Base-by-base conservation (phyloP, 2,113 vertebrate species). In the Nestor notabilis region DNA sequence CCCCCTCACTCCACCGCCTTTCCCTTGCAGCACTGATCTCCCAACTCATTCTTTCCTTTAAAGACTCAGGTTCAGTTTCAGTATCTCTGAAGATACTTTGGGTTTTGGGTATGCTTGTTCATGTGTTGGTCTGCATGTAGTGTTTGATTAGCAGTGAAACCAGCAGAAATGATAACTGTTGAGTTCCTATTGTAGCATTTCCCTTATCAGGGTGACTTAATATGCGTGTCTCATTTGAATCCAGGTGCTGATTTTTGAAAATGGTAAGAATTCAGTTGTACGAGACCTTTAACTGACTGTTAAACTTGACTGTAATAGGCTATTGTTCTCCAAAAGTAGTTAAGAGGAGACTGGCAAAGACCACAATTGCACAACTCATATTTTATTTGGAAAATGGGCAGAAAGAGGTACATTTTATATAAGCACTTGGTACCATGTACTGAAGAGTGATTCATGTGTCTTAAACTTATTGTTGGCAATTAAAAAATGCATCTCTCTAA, bases 371-470 rank as follows among this genome's bases (percentile, higher is more conserved):
- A 75, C 27, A 92, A 92, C 55, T 66, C n/a, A 50, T 92, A 64
- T 92, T 96, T 94, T 87, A 55, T 81, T 94, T 96, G 93, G 93
- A 95, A 94, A 89, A 37, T 3, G 66, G 49, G 74, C 83, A 95
- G 58, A 94, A 70, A 83, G 25, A 79, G 39, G 69, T 88, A 63
- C 4, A 14, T 58, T 70, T 95, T 80, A 91, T 37, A 28, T 68
- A 63, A 49, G 55, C 28, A 31, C 23, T 90, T 91, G 56, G 64
- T 95, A 49, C 68, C 31, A 21, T 89, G 25, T 82, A 79, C 47
- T 82, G 70, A 78, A 75, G 50, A 81, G 18, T 75, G 86, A 87
- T 76, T 92, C 41, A 83, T 61, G 5, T 61, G 14, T 82, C 68
- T 90, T 91, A 79, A 89, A 28, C 47, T 79, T 91, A 60, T 37